phyloP scores from a whole-genome alignment of 2,888 invertebrate genomes.

The Athrips mouffetella region DNA sequence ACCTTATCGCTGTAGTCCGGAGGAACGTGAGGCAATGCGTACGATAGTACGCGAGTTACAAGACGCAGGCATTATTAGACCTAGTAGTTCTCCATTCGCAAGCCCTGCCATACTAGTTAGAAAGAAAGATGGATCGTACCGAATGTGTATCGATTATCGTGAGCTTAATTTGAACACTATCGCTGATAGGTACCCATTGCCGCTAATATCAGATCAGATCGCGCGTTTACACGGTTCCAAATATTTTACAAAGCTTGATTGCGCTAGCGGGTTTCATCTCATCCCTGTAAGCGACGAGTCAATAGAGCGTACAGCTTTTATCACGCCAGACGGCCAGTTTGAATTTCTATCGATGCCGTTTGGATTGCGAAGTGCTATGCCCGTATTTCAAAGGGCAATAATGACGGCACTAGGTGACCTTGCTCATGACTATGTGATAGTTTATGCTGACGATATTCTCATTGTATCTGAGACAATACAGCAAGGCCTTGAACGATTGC shows the following conservation, averaged over 20 bases:
- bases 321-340: slow-evolving; percentile 38
- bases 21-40: neutral
- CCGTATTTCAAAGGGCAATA: slow-evolving; percentile 37
- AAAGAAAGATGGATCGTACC: slow-evolving; percentile 22
- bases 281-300: slow-evolving; percentile 15
- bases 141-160: slow-evolving; percentile 17
- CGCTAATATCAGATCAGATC: slow-evolving; percentile 11
- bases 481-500: neutral
- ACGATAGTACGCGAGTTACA: neutral
- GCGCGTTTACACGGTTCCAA: slow-evolving; percentile 10
- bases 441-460: slow-evolving; percentile 26
- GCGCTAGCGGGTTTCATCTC: slow-evolving; percentile 13
- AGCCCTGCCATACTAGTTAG: slow-evolving; percentile 21
- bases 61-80: neutral
- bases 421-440: slow-evolving; percentile 11
- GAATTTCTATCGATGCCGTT: slow-evolving; percentile 43
- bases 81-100: neutral
- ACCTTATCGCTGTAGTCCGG: neutral
- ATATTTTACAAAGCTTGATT: slow-evolving; percentile 14
- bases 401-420: slow-evolving; percentile 26
- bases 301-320: slow-evolving; percentile 33
- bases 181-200: slow-evolving; percentile 18
- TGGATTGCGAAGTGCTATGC: slow-evolving; percentile 41
- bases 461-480: neutral
- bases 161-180: slow-evolving; percentile 20